A percentile compares a stretch with the other conserved stretches of the same genome.
phyloP scores from a whole-genome alignment of 2,113 vertebrate genomes.

The Baryphthengus martii region DNA sequence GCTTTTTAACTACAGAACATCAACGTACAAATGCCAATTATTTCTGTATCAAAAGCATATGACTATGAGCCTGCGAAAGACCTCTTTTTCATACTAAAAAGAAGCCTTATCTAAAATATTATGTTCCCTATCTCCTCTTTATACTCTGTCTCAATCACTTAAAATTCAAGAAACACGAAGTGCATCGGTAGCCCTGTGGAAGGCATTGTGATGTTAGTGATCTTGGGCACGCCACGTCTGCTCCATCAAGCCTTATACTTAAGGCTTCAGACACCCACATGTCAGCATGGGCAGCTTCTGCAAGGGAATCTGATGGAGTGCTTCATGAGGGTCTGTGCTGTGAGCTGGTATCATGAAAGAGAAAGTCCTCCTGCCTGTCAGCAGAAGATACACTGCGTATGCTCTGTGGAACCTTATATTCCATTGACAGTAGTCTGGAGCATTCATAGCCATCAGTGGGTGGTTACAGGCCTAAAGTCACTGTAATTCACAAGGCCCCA shows the following conservation, averaged over 20 bases:
- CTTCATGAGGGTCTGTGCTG: too few species aligned
- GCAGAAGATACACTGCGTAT: fast-evolving
- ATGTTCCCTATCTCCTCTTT: neutral
- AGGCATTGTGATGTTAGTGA: neutral
- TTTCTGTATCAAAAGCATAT: neutral
- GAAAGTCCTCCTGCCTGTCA: neutral
- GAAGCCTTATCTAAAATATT: neutral
- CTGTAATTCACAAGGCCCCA: neutral
- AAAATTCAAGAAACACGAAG: neutral
- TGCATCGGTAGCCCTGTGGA: neutral
- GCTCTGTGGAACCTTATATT: neutral
- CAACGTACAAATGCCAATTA: neutral
- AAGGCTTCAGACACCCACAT: fast-evolving
- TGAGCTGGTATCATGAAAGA: neutral
- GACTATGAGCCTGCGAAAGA: neutral
- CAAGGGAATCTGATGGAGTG: neutral
- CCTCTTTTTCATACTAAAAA: neutral
- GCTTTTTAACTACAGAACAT: neutral
- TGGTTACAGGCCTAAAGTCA: neutral
- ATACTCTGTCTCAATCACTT: neutral
- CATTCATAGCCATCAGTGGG: neutral
- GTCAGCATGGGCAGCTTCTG: neutral
- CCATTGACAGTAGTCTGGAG: neutral
- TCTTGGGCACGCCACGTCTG: neutral
- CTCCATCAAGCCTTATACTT: neutral